Percentiles rank a stretch among this genome's conserved stretches.
These are phyloP conservation scores for Protonibea diacanthus DNA, from an alignment of 2,797 vertebrate species.

Conservation along the genomic window DNA sequence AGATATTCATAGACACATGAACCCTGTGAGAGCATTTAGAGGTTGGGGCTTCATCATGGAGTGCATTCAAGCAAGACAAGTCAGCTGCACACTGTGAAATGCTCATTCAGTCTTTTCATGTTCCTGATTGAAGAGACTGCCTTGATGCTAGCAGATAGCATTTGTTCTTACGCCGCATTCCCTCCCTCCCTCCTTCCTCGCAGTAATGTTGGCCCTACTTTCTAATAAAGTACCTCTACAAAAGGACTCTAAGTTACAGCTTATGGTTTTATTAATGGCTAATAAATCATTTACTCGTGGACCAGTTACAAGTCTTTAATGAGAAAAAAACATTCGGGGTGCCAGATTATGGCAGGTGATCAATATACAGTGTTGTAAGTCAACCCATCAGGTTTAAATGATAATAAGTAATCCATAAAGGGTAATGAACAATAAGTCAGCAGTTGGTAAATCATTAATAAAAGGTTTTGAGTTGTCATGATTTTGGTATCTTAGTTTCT, in stretches of 20 bases:
- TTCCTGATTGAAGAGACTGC: conserved; percentile 52
- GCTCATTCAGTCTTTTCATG: conserved; percentile 49
- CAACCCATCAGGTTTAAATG: not conserved
- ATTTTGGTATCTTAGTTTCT: too few species aligned
- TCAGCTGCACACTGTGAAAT: conserved; percentile 55
- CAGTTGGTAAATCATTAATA: too few species aligned
- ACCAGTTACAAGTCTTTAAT: not conserved
- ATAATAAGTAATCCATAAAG: not conserved
- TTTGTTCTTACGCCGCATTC: conserved; percentile 32
- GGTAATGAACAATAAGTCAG: too few species aligned
- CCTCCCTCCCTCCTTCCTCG: not conserved
- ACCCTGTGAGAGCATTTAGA: conserved; percentile 30
- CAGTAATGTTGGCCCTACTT: not conserved
- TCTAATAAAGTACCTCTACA: not conserved
- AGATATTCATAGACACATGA: conserved; percentile 23
- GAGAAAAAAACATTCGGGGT: not conserved
- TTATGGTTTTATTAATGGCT: not conserved
- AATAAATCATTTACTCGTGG: not conserved
- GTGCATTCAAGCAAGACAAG: conserved; percentile 54
- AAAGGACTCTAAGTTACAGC: not conserved
- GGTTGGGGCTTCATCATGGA: conserved; percentile 42
- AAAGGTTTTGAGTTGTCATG: too few species aligned
- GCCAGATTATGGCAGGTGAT: not conserved
- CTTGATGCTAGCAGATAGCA: conserved; percentile 17
- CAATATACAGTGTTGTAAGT: not conserved